Evolutionary conservation across 2,888 invertebrate genomes (phyloP).

Genomic region (Halictus quadricinctus): DNA sequence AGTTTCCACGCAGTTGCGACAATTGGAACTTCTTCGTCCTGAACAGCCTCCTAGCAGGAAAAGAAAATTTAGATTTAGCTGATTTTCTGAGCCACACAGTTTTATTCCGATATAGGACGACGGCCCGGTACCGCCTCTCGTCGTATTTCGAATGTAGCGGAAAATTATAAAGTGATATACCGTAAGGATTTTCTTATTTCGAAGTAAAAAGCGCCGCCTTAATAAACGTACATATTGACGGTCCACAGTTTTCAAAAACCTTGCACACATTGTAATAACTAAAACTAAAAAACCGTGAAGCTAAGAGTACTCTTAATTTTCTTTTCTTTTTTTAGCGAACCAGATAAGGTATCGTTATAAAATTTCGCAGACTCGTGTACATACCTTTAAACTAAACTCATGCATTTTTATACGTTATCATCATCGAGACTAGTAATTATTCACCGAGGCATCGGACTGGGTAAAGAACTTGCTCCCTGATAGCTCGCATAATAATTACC

Average conservation of each 20-base stretch:
- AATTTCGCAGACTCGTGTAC: background rate
- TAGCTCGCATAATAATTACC: background rate
- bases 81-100: too few species aligned
- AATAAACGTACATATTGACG: too few species aligned
- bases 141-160: too few species aligned
- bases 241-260: too few species aligned
- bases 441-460: background rate
- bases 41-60: background rate
- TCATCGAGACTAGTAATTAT: background rate
- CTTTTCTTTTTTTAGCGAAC: background rate
- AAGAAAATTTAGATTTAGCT: background rate
- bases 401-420: background rate
- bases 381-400: background rate
- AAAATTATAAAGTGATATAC: too few species aligned
- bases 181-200: too few species aligned
- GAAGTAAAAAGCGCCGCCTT: too few species aligned
- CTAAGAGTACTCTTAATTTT: background rate
- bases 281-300: background rate
- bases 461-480: background rate
- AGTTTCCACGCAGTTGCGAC: too few species aligned
- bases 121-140: too few species aligned
- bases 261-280: too few species aligned
- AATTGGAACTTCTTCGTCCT: background rate
- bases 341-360: background rate
- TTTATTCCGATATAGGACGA: too few species aligned